Conservation (phyloP, 1,140 invertebrate species). For the Ridgeia piscesae region DNA sequence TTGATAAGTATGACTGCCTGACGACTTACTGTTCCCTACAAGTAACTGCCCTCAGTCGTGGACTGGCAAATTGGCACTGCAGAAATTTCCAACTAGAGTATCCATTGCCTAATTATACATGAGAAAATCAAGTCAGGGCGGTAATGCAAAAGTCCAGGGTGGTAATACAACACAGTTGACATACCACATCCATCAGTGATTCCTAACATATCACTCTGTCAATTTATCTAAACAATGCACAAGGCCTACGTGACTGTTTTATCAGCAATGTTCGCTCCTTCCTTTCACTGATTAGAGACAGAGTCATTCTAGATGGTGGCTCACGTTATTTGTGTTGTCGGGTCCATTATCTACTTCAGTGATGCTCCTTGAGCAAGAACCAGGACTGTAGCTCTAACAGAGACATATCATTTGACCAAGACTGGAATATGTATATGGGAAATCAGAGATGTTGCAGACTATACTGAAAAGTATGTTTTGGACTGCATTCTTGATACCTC, state of each 20-base stretch:
- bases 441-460: too few relatives aligned
- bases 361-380: too few relatives aligned
- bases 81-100: not conserved
- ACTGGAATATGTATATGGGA: too few relatives aligned
- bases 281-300: not conserved
- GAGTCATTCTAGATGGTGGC: not conserved
- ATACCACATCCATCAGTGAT: not conserved
- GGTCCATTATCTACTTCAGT: too few relatives aligned
- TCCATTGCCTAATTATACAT: too few relatives aligned
- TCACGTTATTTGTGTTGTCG: too few relatives aligned
- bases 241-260: not conserved
- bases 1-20: not conserved
- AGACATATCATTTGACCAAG: too few relatives aligned
- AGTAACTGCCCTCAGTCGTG: not conserved
- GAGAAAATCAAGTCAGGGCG: too few relatives aligned
- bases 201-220: not conserved
- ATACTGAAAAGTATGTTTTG: too few relatives aligned
- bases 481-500: too few relatives aligned
- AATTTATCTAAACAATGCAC: not conserved
- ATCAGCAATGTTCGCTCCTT: not conserved
- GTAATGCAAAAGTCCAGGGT: too few relatives aligned
- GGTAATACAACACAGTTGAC: not conserved
- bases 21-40: not conserved
- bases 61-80: not conserved
- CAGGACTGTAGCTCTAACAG: too few relatives aligned